Base-by-base conservation (phyloP, 2,797 vertebrate genomes). In the Hippoglossus hippoglossus region DNA sequence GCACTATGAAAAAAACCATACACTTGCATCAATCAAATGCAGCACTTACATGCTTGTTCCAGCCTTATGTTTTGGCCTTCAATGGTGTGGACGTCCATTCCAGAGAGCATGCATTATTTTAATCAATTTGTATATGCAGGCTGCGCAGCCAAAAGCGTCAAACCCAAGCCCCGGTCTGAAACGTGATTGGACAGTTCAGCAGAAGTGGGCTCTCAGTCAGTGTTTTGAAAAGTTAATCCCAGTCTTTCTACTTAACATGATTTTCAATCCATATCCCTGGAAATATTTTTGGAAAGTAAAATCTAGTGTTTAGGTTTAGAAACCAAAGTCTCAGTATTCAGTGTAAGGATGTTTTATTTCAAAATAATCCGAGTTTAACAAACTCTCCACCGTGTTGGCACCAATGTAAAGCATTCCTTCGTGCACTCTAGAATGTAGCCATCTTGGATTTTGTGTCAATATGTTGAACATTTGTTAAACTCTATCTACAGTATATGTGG, bases 71-170 rank as follows among this genome's bases (percentile, higher is more conserved):
- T 90, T 91, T 85, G 87, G 90, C 88, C 83, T 91, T 88, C 65
- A 31, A 84, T 81, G 85, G 89, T 85, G 73, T 89, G 88, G 88
- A 73, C 79, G 75, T 83, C 89, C 89, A 89, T 88, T 87, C 88
- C 88, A 87, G 89, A 85, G 81, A 89, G 82, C 87, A 89, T 85
- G 89, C 84, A 88, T 92, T 87, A 82, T 89, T 91, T 91, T 91
- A 92, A 93, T 93, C 93, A 93, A 91, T 91, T 92, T 91, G 83
- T 89, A 92, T 93, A 93, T 93, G 91, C 92, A 94, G 93, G 91
- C 91, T 87, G 79, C 87, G 87, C 92, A 91, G 91, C 91, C 92
- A 93, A 92, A 92, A 91, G 91, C 88, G 90, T 91, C 71, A 82
- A 91, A 91, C 74, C 54, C 69, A 87, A 88, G 81, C 87, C 87